Base-by-base conservation (phyloP, 2,888 invertebrate species). In the Pachymerium ferrugineum region DNA sequence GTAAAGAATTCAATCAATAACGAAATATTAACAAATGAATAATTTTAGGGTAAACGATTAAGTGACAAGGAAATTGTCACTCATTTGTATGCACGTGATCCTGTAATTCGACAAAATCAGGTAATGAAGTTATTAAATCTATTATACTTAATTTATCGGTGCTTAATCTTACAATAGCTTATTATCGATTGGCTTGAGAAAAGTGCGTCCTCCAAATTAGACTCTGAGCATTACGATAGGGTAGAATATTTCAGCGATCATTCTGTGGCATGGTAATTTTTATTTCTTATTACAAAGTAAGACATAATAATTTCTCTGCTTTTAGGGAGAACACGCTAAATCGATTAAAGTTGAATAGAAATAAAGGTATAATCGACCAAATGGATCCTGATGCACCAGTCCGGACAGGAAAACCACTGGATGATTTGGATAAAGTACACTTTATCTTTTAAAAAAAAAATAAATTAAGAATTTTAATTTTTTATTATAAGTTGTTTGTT, bases 181-280 rank as follows among this genome's bases (percentile, higher is more conserved):
- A 88, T 97, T 47, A 90, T 96, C 28, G 96, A 96, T 82, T 97
- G 97, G 97, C 82, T 97, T 73, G 97, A 97, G 83, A 87, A 89
- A 42, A 91, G 90, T 81, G 90, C 93, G 19, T 83, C 86, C 6
- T 89, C 89, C 77, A 83, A 85, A 42, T 77, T 81, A 72, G 80
- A 83, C 77, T 77, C 82, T 72, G 80, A 78, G 12, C 77, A 81
- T 74, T 83, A 84, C 38, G 83, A 83, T 68, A 80, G 87, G 75
- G 85, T 89, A 12, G 86, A 89, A 74, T 89, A 91, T 79, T 93
- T 91, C 80, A 90, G 92, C 31, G 94, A 94, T 81, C 86, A 87
- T 78, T 89, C 91, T 73, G 87, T 93, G 68, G 91, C 92, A 31
- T 95, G 95, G 83, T 83, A 78, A 74, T 73, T n/a, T 35, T 38